Evolutionary conservation across 2,888 invertebrate genomes (phyloP), one percentile per base, ranked within the genome.

Genomic region (Tryphoninae sp.): DNA sequence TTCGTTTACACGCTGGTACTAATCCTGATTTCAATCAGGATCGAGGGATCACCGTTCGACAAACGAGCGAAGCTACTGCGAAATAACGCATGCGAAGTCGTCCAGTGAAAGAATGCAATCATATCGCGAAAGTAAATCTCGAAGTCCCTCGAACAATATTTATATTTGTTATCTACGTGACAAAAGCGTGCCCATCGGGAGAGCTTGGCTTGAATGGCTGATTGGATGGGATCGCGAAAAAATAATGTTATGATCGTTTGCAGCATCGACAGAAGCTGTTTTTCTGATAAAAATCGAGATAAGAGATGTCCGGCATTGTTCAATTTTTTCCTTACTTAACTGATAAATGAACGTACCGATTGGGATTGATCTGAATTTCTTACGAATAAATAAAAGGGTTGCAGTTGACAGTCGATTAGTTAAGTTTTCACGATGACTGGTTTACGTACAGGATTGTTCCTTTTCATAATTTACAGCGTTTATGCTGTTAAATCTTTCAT

Each of bases 271-370:
- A 49, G 64, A 59, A 49, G 49, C 65, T 72, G 72, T 59, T 69
- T 22, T 58, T 49, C 59, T 61, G 71, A 58, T 62, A 22, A 16
- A 45, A 69, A 74, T 79, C 79, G 22, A 69, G 64, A 75, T 49
- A 59, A 23, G 53, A 58, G 53, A 75, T 74, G 55, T 26, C 62
- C 67, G 55, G 9, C 13, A 62, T 68, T 68, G 23, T 42, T 67
- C 23, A 23, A 68, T 55, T 51, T 78, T 42, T 65, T 51, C 49
- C 45, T 8, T 68, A 33, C 68, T 49, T 67, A 61, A 40, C 61
- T 51, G 68, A 61, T 76, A 53, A 61, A 72, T 33, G 49, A 9
- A 59, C 26, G 49, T 19, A n/a, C 22, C 33, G 13, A 72, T 72
- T n/a, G 6, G 9, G 9, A 49, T 61, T 49, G 16, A 58, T 58